phyloP scores from a whole-genome alignment of 1,140 invertebrate species.

The Acyrthosiphon pisum region DNA sequence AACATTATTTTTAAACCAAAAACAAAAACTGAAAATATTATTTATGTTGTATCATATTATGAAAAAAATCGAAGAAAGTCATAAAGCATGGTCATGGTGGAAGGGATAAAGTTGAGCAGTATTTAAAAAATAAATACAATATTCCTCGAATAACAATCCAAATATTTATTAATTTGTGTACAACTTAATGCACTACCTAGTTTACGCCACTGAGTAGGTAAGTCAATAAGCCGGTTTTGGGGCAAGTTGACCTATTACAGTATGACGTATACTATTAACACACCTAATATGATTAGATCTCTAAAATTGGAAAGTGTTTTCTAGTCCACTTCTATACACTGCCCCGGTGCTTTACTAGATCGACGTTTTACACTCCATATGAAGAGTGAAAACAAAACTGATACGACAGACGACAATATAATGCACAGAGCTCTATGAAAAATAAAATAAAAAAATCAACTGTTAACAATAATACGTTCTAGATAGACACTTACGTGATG shows the following conservation, averaged over 20 bases:
- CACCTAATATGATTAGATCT: neutral
- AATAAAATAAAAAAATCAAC: neutral
- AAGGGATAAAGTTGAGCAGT: too few species aligned
- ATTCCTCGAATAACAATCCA: too few species aligned
- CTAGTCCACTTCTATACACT: neutral
- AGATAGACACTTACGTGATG: neutral
- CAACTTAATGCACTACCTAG: too few species aligned
- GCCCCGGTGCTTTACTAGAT: conserved; percentile 3
- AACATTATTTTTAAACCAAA: too few species aligned
- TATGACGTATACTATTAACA: neutral
- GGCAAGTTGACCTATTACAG: neutral
- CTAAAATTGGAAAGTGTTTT: conserved; percentile 38
- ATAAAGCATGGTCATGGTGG: too few species aligned
- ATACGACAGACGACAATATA: neutral
- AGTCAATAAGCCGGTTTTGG: conserved; percentile 7
- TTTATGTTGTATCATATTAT: too few species aligned
- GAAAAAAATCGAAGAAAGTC: too few species aligned
- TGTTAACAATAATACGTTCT: neutral
- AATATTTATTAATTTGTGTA: too few species aligned
- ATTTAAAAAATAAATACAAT: too few species aligned
- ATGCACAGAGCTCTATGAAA: neutral
- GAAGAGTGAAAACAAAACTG: neutral
- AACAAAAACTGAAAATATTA: too few species aligned
- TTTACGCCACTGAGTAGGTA: too few species aligned
- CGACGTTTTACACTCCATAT: neutral